These are phyloP conservation scores for Dicyema japonicum DNA, from an alignment of 1,140 invertebrate species.

Conservation along the genomic window DNA sequence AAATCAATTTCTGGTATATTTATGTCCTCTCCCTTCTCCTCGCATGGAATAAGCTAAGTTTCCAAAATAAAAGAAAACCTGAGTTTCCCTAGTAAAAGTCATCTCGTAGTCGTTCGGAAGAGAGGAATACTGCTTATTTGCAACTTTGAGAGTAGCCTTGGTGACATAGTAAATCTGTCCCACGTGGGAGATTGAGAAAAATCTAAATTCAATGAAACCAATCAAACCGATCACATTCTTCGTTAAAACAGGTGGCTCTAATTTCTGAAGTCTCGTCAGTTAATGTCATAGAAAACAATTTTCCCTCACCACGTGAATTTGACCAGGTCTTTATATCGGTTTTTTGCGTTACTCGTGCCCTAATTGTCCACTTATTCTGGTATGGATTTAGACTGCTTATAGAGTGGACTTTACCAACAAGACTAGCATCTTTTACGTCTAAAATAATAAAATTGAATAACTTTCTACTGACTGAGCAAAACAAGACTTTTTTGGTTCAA, in stretches of 20 bases:
- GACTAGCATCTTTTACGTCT: no score
- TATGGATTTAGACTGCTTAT: constrained; percentile 4
- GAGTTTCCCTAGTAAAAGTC: constrained; percentile 44
- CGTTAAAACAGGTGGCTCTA: constrained; percentile 59
- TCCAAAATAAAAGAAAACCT: constrained; percentile 31
- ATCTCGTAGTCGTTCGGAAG: constrained; percentile 82
- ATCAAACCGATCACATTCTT: constrained; percentile 56
- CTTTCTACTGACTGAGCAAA: no score
- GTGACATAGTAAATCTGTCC: constrained; percentile 48
- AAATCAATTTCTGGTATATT: constrained; percentile 29
- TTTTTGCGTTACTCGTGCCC: constrained; percentile 53
- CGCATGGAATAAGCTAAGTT: constrained; percentile 8
- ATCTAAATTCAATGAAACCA: constrained; percentile 41
- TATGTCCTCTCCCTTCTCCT: constrained; percentile 34
- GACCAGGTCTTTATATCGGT: constrained; percentile 34
- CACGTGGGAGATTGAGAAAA: neutral
- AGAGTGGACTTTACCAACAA: no score
- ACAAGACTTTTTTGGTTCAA: no score
- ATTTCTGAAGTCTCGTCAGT: constrained; percentile 75
- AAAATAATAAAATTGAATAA: no score
- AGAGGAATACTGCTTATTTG: constrained; percentile 51
- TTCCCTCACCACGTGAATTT: constrained; percentile 60
- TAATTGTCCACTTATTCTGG: constrained; percentile 44
- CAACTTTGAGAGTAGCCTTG: constrained; percentile 42
- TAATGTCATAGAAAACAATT: constrained; percentile 61